Percentiles rank a stretch among this genome's conserved stretches.
Conservation (phyloP, 1,140 invertebrate species). For the Pissodes strobi region DNA sequence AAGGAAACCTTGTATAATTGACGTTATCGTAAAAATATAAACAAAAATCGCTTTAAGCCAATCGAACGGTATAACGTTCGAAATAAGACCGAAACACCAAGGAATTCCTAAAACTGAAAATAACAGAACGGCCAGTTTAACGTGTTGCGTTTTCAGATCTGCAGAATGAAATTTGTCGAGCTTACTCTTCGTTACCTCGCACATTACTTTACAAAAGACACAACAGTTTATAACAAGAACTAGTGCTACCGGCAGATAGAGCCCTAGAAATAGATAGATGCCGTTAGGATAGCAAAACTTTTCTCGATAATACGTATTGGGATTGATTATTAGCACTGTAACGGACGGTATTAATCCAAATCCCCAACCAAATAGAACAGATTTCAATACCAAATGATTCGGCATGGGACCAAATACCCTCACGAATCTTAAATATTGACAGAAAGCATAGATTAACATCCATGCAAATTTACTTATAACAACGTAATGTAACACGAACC, state of each 20-base stretch:
- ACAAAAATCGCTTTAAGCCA: constrained; percentile 54
- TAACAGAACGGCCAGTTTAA: constrained; percentile 62
- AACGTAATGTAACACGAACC: constrained; percentile 64
- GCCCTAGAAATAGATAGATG: constrained; percentile 57
- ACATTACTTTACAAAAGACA: constrained; percentile 62
- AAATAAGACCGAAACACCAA: constrained; percentile 67
- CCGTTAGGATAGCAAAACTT: constrained; percentile 64
- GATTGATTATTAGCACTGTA: constrained; percentile 51
- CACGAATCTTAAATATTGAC: constrained; percentile 66
- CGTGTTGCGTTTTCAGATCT: constrained; percentile 60
- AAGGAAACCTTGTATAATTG: constrained; percentile 66
- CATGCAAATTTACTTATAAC: constrained; percentile 66
- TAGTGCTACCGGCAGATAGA: constrained; percentile 61
- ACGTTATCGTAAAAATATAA: constrained; percentile 65
- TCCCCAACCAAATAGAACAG: constrained; percentile 48
- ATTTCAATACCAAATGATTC: constrained; percentile 47
- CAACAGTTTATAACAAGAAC: constrained; percentile 61
- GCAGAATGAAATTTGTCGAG: constrained; percentile 57
- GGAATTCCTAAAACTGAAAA: constrained; percentile 66
- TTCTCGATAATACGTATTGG: constrained; percentile 56
- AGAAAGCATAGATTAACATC: constrained; percentile 67
- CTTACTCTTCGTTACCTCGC: constrained; percentile 58
- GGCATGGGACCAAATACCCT: constrained; percentile 59
- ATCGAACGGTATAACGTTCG: constrained; percentile 57
- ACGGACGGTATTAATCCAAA: constrained; percentile 42